Percentiles rank a stretch among this genome's conserved stretches.
Conservation (phyloP, 2,113 vertebrate species). For the Leptocoma aspasia region DNA sequence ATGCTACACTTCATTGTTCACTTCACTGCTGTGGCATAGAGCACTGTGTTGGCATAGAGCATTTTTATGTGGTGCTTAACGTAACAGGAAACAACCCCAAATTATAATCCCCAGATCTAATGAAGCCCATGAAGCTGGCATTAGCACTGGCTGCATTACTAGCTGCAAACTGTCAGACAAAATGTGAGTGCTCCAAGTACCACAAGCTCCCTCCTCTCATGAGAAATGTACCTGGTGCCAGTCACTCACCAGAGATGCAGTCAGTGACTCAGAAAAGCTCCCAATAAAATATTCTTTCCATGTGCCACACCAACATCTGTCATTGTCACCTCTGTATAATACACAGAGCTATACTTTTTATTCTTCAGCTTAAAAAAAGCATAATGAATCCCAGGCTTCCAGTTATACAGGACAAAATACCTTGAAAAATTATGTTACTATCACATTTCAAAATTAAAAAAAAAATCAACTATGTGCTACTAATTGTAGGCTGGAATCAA, state of each 20-base stretch:
- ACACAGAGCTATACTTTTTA: background rate
- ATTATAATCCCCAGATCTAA: background rate
- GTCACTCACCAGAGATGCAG: background rate
- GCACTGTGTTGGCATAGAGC: background rate
- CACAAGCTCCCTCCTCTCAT: background rate
- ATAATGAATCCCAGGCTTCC: background rate
- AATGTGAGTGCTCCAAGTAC: background rate
- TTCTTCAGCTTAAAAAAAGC: background rate
- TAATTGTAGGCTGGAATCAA: background rate
- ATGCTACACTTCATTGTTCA: too few species aligned
- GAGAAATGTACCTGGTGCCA: background rate
- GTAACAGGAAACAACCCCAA: background rate
- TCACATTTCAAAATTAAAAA: background rate
- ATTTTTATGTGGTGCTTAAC: background rate
- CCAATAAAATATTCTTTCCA: background rate
- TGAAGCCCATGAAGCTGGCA: background rate
- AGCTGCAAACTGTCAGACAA: background rate
- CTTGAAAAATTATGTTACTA: background rate
- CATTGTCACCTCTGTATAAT: background rate
- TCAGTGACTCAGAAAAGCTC: background rate
- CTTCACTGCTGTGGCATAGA: background rate
- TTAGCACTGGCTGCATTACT: background rate
- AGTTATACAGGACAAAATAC: background rate
- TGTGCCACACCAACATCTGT: background rate
- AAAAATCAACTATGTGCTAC: background rate